Conservation (phyloP, 2,797 vertebrate species). For the Lagodon rhomboides region DNA sequence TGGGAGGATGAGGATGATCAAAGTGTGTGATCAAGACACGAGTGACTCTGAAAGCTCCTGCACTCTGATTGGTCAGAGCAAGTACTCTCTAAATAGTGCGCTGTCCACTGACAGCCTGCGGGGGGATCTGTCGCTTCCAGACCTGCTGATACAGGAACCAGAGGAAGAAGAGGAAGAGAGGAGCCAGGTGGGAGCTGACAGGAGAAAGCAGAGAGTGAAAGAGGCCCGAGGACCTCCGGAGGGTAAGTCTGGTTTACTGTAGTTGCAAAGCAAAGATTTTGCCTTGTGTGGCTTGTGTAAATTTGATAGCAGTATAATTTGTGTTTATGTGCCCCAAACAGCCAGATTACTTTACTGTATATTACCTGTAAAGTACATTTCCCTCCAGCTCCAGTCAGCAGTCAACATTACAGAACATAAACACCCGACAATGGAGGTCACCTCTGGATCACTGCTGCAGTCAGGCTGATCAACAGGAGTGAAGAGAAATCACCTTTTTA, state of each 20-base stretch:
- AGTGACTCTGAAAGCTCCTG: constrained; percentile 81
- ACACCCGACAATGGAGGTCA: too few relatives aligned
- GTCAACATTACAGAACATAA: too few relatives aligned
- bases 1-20: background rate
- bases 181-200: background rate
- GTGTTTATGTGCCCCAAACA: too few relatives aligned
- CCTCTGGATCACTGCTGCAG: too few relatives aligned
- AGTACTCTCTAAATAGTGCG: constrained; percentile 78
- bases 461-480: too few relatives aligned
- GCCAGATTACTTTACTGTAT: too few relatives aligned
- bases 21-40: constrained; percentile 61
- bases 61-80: constrained; percentile 81
- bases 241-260: constrained; percentile 36
- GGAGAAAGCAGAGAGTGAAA: background rate
- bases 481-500: too few relatives aligned
- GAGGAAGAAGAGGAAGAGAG: constrained; percentile 55
- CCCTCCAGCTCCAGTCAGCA: too few relatives aligned
- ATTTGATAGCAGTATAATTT: too few relatives aligned
- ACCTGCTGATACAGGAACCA: constrained; percentile 80
- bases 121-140: constrained; percentile 78
- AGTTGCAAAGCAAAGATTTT: too few relatives aligned
- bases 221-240: constrained; percentile 3
- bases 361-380: too few relatives aligned
- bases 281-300: too few relatives aligned
- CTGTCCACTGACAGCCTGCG: constrained; percentile 79